Base-by-base conservation (phyloP, 2,113 vertebrate species). In the Ammodytes marinus region DNA sequence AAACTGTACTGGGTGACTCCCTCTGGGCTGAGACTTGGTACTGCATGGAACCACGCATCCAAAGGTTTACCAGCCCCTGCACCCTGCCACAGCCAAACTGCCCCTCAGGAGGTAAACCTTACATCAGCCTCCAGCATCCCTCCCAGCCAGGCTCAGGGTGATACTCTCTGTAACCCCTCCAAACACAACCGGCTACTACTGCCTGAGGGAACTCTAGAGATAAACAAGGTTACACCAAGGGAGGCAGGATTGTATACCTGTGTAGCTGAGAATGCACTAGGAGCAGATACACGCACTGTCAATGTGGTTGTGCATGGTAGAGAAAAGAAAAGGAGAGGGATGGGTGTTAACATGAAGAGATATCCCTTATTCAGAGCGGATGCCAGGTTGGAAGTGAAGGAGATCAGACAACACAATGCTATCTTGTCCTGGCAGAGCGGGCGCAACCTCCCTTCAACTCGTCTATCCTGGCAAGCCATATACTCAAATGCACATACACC, bases 1-100 rank as follows among this genome's bases (percentile, higher is more conserved):
- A 95, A 96, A 77, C 96, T 99, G 84, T 99, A 98, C 86, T 99
- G 98, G 98, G 98, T 99, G 75, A 97, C 94, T 6, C 98, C 98
- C 0, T 86, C 84, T 0, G 98, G 98, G 58, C 73, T 73, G 12
- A 97, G 92, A 83, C 91, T 99, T 66, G 84, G 94, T 1, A 93
- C 96, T 0, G 91, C 91, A 0, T 50, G 12, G 0, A 91, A 59
- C 0, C 90, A 87, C 0, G 87, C 49, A 57, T 76, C 86, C n/a
- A 71, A 83, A 82, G 49, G 67, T 53, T 47, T 11, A 46, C 13
- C 63, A 61, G 35, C 15, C 69, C 11, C 65, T 46, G 64, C 65
- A 19, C 35, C 46, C 49, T 85, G 80, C 61, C 74, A 68, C 73
- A 82, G 59, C 45, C 19, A n/a, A 46, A 69, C 69, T 57, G n/a